These are phyloP conservation scores for Halocaridina rubra DNA, from an alignment of 2,888 invertebrate genomes.

Conservation along the genomic window DNA sequence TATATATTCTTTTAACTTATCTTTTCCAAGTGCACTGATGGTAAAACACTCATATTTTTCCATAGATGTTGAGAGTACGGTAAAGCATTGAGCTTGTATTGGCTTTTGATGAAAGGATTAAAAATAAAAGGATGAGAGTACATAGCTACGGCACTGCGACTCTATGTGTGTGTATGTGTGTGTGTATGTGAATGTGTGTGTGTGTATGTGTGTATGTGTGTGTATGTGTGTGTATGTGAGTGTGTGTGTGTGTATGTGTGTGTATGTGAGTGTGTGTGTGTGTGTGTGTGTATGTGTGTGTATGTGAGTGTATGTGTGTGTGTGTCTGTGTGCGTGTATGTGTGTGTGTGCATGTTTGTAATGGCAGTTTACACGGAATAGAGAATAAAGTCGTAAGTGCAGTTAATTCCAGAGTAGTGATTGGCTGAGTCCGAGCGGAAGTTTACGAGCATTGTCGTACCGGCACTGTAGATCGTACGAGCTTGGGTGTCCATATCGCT, in stretches of 20 bases:
- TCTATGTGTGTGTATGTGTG: not conserved
- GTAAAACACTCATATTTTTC: too few species aligned
- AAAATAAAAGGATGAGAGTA: too few species aligned
- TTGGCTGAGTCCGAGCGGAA: not conserved
- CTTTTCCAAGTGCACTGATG: too few species aligned
- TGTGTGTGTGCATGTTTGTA: not conserved
- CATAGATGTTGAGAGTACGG: too few species aligned
- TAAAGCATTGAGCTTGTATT: too few species aligned
- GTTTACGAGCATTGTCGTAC: not conserved
- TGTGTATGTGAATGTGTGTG: not conserved
- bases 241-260: not conserved
- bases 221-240: not conserved
- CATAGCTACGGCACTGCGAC: too few species aligned
- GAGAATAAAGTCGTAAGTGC: constrained; percentile 6
- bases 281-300: not conserved
- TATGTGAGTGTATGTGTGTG: not conserved
- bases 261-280: not conserved
- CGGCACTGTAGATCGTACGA: not conserved
- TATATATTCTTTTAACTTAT: too few species aligned
- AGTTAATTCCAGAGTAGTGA: constrained; percentile 10
- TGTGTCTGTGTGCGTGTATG: not conserved
- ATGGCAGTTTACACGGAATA: not conserved
- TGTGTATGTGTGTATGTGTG: not conserved
- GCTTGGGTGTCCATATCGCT: not conserved
- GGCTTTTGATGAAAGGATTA: too few species aligned